These are phyloP conservation scores for Hippasteria phrygiana DNA, from an alignment of 53 echinoderm and acorn worm genomes.

Conservation along the genomic window DNA sequence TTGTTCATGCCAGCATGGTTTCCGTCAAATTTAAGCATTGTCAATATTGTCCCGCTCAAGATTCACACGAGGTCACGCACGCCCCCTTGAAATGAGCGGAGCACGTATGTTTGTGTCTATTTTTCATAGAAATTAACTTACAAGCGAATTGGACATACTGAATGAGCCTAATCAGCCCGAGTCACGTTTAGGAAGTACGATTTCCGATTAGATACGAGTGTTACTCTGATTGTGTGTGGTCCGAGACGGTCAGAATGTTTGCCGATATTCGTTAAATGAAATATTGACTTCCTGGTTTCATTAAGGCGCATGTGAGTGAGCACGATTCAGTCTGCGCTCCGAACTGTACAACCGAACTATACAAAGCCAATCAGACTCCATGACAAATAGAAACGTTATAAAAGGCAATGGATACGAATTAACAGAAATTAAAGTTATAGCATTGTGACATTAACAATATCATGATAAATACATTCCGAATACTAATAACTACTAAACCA, in stretches of 20 bases:
- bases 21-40: not conserved
- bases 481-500: too few species aligned
- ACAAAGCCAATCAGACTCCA: too few species aligned
- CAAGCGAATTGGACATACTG: too few species aligned
- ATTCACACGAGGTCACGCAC: not conserved
- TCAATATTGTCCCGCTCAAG: not conserved
- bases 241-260: not conserved
- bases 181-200: slow-evolving; percentile 13
- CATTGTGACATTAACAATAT: too few species aligned
- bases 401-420: too few species aligned
- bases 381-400: too few species aligned
- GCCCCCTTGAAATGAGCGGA: not conserved
- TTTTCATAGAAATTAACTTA: not conserved
- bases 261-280: not conserved
- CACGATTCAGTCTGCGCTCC: too few species aligned
- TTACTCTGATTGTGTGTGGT: not conserved
- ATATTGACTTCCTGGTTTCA: not conserved
- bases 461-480: too few species aligned
- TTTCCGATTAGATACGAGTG: not conserved
- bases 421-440: too few species aligned
- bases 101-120: not conserved
- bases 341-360: too few species aligned
- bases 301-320: too few species aligned
- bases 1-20: not conserved
- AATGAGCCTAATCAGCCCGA: not conserved